A percentile compares a stretch with the other conserved stretches of the same genome.
phyloP scores from a whole-genome alignment of 1,140 invertebrate genomes.

The Whitmania pigra region DNA sequence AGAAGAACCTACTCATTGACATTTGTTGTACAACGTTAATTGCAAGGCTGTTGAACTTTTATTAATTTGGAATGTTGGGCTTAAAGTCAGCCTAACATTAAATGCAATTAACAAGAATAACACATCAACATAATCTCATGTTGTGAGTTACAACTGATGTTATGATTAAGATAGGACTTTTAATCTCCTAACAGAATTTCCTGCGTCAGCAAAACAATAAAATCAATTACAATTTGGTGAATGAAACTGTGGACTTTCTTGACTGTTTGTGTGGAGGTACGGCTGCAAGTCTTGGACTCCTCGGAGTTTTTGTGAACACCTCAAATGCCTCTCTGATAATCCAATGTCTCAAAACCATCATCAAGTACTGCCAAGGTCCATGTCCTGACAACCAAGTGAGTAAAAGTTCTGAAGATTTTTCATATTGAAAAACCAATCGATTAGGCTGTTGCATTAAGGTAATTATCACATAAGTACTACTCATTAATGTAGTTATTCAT shows the following conservation, averaged over 20 bases:
- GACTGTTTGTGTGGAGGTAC: constrained; percentile 99
- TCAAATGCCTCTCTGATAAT: constrained; percentile 94
- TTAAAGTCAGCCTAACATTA: too few relatives aligned
- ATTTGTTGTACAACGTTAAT: background rate
- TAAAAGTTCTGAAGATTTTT: background rate
- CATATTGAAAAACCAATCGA: background rate
- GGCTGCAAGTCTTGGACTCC: constrained; percentile 83
- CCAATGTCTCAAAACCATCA: constrained; percentile 93
- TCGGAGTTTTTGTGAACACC: constrained; percentile 95
- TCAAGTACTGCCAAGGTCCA: constrained; percentile 97
- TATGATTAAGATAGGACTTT: too few relatives aligned
- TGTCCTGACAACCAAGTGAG: constrained; percentile 79
- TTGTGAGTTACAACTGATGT: too few relatives aligned
- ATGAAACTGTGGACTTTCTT: constrained; percentile 92
- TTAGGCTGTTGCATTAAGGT: background rate
- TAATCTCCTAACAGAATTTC: constrained; percentile 58
- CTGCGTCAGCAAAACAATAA: constrained; percentile 88
- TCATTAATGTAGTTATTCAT: background rate
- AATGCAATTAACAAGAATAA: too few relatives aligned
- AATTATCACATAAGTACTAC: background rate
- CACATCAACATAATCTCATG: too few relatives aligned
- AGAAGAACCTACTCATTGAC: background rate
- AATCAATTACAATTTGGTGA: constrained; percentile 88
- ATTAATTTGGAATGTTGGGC: background rate
- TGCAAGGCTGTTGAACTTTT: background rate